These are phyloP conservation scores for Virgularia gustaviana DNA, from an alignment of 92 coral and sea anemone genomes.

Conservation along the genomic window DNA sequence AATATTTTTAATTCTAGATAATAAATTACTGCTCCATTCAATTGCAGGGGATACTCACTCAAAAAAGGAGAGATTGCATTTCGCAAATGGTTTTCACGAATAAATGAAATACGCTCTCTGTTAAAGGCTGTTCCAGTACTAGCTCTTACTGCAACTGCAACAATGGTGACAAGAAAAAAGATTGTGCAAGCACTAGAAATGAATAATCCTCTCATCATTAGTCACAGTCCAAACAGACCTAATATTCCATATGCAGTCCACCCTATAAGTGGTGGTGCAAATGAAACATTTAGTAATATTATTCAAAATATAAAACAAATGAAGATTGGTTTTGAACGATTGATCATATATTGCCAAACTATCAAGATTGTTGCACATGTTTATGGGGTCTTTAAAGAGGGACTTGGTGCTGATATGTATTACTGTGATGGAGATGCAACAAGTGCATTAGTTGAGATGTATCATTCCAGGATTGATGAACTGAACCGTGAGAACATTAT, in stretches of 20 bases:
- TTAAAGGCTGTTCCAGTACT: constrained; percentile 21
- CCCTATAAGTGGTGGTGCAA: constrained; percentile 37
- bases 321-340: constrained; percentile 25
- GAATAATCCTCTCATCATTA: constrained; percentile 19
- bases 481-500: constrained; percentile 36
- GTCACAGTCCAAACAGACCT: constrained; percentile 35
- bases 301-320: constrained; percentile 23
- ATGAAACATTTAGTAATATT: constrained; percentile 6
- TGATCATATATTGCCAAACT: constrained; percentile 45
- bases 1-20: not conserved
- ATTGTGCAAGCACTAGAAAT: constrained; percentile 41
- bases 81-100: constrained; percentile 52
- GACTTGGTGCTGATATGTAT: constrained; percentile 5
- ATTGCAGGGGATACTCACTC: constrained; percentile 41
- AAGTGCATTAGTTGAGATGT: constrained; percentile 50
- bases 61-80: constrained; percentile 50
- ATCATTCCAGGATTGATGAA: constrained; percentile 49
- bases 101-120: constrained; percentile 49
- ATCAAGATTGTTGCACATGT: constrained; percentile 15
- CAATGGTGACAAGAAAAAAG: constrained; percentile 40
- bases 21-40: not conserved
- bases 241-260: constrained; percentile 46
- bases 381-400: constrained; percentile 7
- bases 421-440: not conserved
- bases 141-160: constrained; percentile 56